phyloP scores from a whole-genome alignment of 1,140 invertebrate species.

The Temnothorax curvispinosus region DNA sequence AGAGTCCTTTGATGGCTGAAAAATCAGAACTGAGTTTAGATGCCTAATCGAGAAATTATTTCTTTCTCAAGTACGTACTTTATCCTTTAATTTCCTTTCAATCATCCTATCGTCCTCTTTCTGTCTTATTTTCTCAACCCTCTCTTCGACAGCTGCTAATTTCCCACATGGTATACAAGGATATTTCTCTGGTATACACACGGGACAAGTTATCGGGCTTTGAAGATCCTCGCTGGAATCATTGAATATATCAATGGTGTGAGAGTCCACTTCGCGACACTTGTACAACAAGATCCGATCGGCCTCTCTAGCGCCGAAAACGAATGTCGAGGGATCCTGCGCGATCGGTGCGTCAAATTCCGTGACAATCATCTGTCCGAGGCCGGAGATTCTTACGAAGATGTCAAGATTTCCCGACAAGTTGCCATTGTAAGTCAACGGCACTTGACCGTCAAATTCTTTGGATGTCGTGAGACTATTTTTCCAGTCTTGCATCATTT shows the following conservation, averaged over 20 bases:
- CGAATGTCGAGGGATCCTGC: conserved; percentile 24
- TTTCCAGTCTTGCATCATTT: conserved; percentile 76
- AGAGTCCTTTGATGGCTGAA: conserved; percentile 11
- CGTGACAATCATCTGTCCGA: conserved; percentile 79
- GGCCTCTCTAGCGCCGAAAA: conserved; percentile 74
- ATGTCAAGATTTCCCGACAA: conserved; percentile 68
- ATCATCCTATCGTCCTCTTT: background rate
- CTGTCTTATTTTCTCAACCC: background rate
- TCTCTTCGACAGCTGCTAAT: background rate
- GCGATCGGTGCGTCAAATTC: conserved; percentile 73
- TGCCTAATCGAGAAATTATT: background rate
- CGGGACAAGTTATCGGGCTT: conserved; percentile 20
- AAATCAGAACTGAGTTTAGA: background rate
- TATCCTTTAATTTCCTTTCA: background rate
- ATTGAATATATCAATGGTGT: background rate
- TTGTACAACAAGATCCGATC: conserved; percentile 70
- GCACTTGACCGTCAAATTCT: conserved; percentile 76
- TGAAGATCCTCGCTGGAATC: conserved; percentile 25
- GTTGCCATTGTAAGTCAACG: conserved; percentile 67
- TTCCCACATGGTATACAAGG: conserved; percentile 71
- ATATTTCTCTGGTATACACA: conserved; percentile 59
- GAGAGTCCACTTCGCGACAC: conserved; percentile 69
- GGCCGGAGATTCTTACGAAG: conserved; percentile 77
- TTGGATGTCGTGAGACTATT: conserved; percentile 69
- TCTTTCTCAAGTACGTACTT: background rate